Conservation (phyloP, 1,140 invertebrate species). For the Tetragonula clypearis region DNA sequence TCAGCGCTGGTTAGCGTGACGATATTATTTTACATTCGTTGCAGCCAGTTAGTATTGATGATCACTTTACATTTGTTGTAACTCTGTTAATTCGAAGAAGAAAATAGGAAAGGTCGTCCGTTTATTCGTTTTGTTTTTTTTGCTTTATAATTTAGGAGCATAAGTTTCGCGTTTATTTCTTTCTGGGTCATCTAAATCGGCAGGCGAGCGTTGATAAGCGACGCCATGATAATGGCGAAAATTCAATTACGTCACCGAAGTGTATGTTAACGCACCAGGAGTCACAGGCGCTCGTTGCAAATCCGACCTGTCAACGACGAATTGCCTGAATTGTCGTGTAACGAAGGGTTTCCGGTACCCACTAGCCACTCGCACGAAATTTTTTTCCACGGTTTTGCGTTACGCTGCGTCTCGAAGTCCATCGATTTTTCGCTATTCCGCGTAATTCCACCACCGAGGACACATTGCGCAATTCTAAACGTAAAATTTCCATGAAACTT, state of each 20-base stretch:
- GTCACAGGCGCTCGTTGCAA: slow-evolving; percentile 42
- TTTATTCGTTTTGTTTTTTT: no score
- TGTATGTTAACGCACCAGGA: slow-evolving; percentile 38
- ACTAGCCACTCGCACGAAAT: slow-evolving; percentile 16
- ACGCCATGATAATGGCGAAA: slow-evolving; percentile 44
- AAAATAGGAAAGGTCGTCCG: background rate
- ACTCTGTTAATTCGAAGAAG: background rate
- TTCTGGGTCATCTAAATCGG: slow-evolving; percentile 37
- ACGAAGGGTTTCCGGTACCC: slow-evolving; percentile 68
- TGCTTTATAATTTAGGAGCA: no score
- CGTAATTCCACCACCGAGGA: background rate
- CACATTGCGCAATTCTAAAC: background rate
- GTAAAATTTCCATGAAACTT: background rate
- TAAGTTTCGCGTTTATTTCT: background rate
- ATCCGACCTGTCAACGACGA: slow-evolving; percentile 60
- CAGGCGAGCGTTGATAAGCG: slow-evolving; percentile 7
- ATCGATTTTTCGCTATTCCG: background rate
- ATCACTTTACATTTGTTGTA: background rate
- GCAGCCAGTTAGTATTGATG: no score
- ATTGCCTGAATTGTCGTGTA: slow-evolving; percentile 67
- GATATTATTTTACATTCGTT: no score
- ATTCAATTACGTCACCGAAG: slow-evolving; percentile 45
- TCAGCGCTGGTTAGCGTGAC: no score
- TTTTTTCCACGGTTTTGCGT: slow-evolving; percentile 60
- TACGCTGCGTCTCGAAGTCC: background rate